phyloP scores from a whole-genome alignment of 2,113 vertebrate genomes.

The Tiliqua scincoides region DNA sequence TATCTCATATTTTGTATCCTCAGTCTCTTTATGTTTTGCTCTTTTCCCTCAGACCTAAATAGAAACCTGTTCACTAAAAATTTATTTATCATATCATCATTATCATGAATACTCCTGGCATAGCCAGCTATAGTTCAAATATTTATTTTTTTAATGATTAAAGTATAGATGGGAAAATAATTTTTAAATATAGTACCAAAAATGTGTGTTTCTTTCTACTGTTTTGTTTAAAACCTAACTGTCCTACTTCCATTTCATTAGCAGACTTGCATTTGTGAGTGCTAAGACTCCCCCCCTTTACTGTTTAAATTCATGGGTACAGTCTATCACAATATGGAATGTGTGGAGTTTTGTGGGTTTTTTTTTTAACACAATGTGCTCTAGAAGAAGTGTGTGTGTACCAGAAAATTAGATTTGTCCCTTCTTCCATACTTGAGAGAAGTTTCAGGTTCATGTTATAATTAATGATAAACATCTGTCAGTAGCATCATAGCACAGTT shows the following conservation, averaged over 20 bases:
- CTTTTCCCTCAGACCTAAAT: background rate
- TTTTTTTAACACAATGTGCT: background rate
- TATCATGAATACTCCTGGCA: slow-evolving; percentile 46
- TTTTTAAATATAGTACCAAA: slow-evolving; percentile 54
- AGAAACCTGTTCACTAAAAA: slow-evolving; percentile 44
- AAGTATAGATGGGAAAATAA: slow-evolving; percentile 37
- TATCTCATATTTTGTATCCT: slow-evolving; percentile 3
- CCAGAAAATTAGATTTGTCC: slow-evolving; percentile 19
- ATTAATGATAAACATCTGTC: slow-evolving; percentile 27
- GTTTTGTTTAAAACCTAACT: slow-evolving; percentile 26
- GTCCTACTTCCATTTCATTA: background rate
- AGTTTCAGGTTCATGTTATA: slow-evolving; percentile 18
- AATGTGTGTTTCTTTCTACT: slow-evolving; percentile 25
- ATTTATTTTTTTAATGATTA: slow-evolving; percentile 62
- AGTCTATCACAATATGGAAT: background rate
- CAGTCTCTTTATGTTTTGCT: background rate
- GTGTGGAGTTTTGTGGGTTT: background rate
- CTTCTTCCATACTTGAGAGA: slow-evolving; percentile 18
- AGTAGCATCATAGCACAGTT: slow-evolving; percentile 8
- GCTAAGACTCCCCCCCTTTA: background rate
- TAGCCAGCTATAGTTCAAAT: slow-evolving; percentile 40
- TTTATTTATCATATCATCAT: slow-evolving; percentile 9
- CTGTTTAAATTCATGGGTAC: slow-evolving; percentile 6
- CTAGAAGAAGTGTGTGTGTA: slow-evolving; percentile 8
- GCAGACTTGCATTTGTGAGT: slow-evolving; percentile 3